Percentiles rank a stretch among this genome's conserved stretches.
Evolutionary conservation across 2,113 vertebrate genomes (phyloP).

Genomic region (Bos indicus): DNA sequence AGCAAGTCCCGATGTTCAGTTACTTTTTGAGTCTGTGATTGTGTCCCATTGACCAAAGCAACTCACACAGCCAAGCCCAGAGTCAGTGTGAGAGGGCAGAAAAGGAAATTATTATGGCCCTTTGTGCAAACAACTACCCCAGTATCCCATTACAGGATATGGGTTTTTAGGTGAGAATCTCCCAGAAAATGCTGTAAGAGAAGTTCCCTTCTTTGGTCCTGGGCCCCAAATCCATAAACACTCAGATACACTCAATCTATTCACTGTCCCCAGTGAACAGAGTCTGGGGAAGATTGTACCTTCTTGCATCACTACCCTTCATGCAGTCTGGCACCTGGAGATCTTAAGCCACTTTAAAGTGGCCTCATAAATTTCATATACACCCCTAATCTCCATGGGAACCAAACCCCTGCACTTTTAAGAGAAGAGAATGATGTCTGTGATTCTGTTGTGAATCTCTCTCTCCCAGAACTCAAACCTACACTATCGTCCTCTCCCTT

Average conservation of each 20-base stretch:
- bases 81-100: background rate
- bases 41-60: background rate
- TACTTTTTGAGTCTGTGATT: background rate
- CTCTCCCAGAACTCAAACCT: background rate
- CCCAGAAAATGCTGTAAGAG: background rate
- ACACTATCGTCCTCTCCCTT: background rate
- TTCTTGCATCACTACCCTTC: background rate
- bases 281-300: background rate
- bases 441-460: background rate
- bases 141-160: background rate
- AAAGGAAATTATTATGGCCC: background rate
- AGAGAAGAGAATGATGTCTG: background rate
- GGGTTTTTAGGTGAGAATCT: background rate
- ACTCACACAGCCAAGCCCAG: background rate
- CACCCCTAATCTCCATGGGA: background rate
- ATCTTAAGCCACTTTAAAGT: background rate
- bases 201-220: background rate
- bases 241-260: background rate
- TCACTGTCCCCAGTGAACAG: background rate
- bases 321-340: background rate
- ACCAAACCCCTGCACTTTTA: background rate
- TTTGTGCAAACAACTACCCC: background rate
- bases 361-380: background rate
- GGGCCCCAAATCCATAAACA: background rate
- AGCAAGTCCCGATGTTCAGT: background rate